Evolutionary conservation across 37 sponge, comb jelly and placozoan genomes (phyloP), one percentile per base, ranked within the genome.

Genomic region (Ianthella basta): DNA sequence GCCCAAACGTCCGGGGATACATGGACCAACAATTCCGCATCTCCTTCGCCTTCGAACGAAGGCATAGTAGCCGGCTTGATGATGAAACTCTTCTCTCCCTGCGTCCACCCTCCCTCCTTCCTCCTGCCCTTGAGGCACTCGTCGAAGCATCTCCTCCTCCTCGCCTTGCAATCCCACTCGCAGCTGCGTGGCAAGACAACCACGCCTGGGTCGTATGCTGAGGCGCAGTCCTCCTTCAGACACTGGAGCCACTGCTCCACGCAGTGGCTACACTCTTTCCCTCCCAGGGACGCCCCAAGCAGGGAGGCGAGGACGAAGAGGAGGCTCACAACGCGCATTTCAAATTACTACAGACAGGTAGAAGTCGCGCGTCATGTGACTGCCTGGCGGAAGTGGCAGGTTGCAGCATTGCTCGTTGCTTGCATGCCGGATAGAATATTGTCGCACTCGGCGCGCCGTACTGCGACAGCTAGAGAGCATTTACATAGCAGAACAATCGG

Each of bases 121-220:
- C 40, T 75, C 3, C 16, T 50, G 21, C 12, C 25, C 8, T 75
- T 41, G n/a, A 36, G 33, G 40, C 78, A 75, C n/a, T 75, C 53
- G 1, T 75, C 53, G 25, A 75, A 75, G 40, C 78, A 75, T 16
- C 21, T 19, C 1, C 78, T 39, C 25, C 53, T 75, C 25, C 32
- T 19, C 21, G 78, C 32, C 25, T 38, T 75, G 53, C 78, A 75
- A 50, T 40, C n/a, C 78, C 78, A 75, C 44, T 36, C 78, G 53
- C 78, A 75, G n/a, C 41, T 50, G 16, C 78, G 24, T 5, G 54
- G 54, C n/a, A 23, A 18, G 53, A 24, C 21, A 41, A 5, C 41
- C 3, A 2, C 64, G 64, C 24, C 64, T 4, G 29, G 12, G 64
- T 12, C 27, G 4, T 4, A 61, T 13, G 64, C 2, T 2, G 50